Conservation (phyloP, 2,888 invertebrate species). For the Hirtodrosophila trivittata region DNA sequence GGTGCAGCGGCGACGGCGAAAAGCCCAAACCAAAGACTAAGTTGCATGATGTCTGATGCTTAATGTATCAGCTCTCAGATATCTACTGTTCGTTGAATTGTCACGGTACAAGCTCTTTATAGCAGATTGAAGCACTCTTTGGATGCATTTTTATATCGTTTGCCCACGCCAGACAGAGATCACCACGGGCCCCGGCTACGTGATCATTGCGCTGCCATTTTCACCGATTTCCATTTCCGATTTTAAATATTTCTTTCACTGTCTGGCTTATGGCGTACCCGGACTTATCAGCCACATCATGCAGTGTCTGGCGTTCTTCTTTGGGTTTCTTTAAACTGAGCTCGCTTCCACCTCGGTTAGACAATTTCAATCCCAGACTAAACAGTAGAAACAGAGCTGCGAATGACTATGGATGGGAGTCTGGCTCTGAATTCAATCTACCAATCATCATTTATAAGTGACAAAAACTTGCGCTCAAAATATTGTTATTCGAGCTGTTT, state of each 20-base stretch:
- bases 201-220: slow-evolving; percentile 62
- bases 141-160: slow-evolving; percentile 40
- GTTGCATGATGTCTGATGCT: slow-evolving; percentile 75
- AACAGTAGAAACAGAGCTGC: no score
- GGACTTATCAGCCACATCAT: neutral
- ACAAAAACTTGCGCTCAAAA: no score
- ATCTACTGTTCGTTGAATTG: slow-evolving; percentile 60
- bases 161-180: slow-evolving; percentile 52
- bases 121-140: slow-evolving; percentile 49
- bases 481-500: no score
- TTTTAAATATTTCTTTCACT: slow-evolving; percentile 57
- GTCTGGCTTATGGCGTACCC: slow-evolving; percentile 7
- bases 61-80: slow-evolving; percentile 47
- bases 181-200: slow-evolving; percentile 56
- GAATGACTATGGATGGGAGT: no score
- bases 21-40: slow-evolving; percentile 77
- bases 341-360: no score
- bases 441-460: no score
- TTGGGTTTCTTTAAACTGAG: no score
- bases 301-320: no score
- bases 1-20: slow-evolving; percentile 79
- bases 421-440: no score
- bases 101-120: slow-evolving; percentile 63
- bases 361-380: no score
- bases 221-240: slow-evolving; percentile 71